Base-by-base conservation (phyloP, 2,888 invertebrate species). In the Erebia ligea region DNA sequence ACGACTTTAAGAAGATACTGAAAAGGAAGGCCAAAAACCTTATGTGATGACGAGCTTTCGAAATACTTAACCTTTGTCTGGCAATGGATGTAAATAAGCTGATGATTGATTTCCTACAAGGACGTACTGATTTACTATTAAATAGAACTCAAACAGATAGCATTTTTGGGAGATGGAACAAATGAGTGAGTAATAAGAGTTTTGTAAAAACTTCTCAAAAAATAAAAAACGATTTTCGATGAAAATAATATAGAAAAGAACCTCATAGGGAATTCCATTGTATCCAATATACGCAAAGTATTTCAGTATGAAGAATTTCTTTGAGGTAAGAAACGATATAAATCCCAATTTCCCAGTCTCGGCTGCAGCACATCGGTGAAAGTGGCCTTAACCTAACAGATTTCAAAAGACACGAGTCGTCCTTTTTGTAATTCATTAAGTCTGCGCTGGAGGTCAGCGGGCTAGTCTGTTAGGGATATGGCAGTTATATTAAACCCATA, bases 271-370 rank as follows among this genome's bases (percentile, higher is more conserved):
- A 86, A 88, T 89, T 86, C 85, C 84, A 84, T 83, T 79, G 86
- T 81, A 87, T 89, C 86, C 88, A 88, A 90, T 90, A 87, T 89
- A 89, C 90, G 90, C 88, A 89, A 90, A 90, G 89, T 90, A 90
- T 91, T 90, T 87, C 87, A 86, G 85, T 89, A 89, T 87, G 88
- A 86, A 84, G 89, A 90, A 89, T 90, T 89, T 89, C 89, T 90
- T 89, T 87, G 90, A 59, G 40, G 48, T 25, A 8, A 15, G 15
- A 48, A 21, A 63, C 48, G 42, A 59, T 59, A 59, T 59, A 40
- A 63, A 63, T 63, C 25, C 21, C 45, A 50, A 25, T 63, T 63
- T 62, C 9, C 40, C 11, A 42, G 10, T 59, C 40, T 59, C 10
- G 17, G 59, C 34, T 40, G n/a, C 40, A 57, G 25, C 21, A 25